Conservation (phyloP, 2,888 invertebrate species). For the Hirtodrosophila alboralis region DNA sequence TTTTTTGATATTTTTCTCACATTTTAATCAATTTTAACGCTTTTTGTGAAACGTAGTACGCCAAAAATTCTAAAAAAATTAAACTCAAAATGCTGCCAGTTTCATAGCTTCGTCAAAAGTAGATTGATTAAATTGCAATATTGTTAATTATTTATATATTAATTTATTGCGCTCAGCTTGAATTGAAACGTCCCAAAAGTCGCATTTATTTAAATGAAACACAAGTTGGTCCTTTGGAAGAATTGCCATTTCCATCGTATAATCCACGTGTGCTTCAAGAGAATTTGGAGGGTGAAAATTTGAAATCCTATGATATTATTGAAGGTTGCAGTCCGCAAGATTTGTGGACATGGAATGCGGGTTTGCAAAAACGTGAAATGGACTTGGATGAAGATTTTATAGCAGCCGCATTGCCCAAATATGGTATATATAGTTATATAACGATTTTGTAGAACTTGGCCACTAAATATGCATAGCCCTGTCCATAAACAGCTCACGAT, state of each 20-base stretch:
- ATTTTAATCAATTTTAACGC: no score
- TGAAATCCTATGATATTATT: conserved; percentile 69
- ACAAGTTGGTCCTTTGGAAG: conserved; percentile 61
- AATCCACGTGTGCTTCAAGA: conserved; percentile 82
- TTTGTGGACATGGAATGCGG: conserved; percentile 81
- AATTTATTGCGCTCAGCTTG: conserved; percentile 63
- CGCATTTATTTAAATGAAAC: conserved; percentile 82
- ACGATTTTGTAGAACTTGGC: no score
- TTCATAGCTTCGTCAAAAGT: no score
- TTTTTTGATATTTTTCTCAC: no score
- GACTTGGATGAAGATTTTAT: conserved; percentile 69
- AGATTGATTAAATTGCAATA: neutral
- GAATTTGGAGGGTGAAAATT: conserved; percentile 70
- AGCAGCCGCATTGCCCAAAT: conserved; percentile 62
- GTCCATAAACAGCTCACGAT: conserved; percentile 54
- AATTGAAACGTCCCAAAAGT: conserved; percentile 80
- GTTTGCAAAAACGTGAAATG: conserved; percentile 67
- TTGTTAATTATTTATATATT: neutral
- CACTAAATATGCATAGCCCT: conserved; percentile 36
- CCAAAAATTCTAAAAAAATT: no score
- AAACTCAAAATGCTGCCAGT: no score
- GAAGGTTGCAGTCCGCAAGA: conserved; percentile 67
- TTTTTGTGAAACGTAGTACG: no score
- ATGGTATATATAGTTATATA: conserved; percentile 49
- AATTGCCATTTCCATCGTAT: conserved; percentile 74